These are phyloP conservation scores for Rhizoglyphus robini DNA, from an alignment of 1,140 invertebrate species.

Conservation along the genomic window DNA sequence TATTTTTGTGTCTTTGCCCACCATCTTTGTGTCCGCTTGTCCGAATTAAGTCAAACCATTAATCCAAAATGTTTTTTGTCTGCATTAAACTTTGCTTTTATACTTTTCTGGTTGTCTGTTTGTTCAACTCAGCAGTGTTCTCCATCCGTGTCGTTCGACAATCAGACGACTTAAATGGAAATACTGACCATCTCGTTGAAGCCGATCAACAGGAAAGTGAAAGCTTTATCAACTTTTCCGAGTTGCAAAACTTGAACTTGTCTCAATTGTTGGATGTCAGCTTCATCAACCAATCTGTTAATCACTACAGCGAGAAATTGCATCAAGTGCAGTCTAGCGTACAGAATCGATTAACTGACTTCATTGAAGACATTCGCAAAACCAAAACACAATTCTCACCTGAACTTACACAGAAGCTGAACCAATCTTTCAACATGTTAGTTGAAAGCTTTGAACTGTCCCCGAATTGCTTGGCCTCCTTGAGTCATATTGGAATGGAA, in stretches of 20 bases:
- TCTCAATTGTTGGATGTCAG: neutral
- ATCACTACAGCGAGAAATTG: neutral
- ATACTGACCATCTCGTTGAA: too few species aligned
- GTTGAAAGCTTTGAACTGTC: neutral
- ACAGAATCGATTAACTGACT: neutral
- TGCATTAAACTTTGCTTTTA: too few species aligned
- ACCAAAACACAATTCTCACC: neutral
- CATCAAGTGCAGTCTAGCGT: neutral
- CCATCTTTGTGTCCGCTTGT: too few species aligned
- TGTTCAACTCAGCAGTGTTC: too few species aligned
- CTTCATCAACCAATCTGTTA: conserved; percentile 4
- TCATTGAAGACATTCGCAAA: neutral
- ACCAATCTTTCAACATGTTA: neutral
- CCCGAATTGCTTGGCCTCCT: conserved; percentile 1
- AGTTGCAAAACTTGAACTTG: neutral
- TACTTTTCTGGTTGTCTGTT: too few species aligned
- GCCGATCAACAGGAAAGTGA: too few species aligned
- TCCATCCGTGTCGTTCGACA: too few species aligned
- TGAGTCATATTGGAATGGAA: neutral
- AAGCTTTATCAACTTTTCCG: neutral
- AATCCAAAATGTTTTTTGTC: too few species aligned
- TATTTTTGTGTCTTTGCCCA: too few species aligned
- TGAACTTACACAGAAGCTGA: conserved; percentile 2
- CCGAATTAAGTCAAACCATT: too few species aligned
- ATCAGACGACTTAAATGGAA: too few species aligned